These are phyloP conservation scores for Drosophila fulvimacula DNA, from an alignment of 2,888 invertebrate genomes.

Conservation along the genomic window DNA sequence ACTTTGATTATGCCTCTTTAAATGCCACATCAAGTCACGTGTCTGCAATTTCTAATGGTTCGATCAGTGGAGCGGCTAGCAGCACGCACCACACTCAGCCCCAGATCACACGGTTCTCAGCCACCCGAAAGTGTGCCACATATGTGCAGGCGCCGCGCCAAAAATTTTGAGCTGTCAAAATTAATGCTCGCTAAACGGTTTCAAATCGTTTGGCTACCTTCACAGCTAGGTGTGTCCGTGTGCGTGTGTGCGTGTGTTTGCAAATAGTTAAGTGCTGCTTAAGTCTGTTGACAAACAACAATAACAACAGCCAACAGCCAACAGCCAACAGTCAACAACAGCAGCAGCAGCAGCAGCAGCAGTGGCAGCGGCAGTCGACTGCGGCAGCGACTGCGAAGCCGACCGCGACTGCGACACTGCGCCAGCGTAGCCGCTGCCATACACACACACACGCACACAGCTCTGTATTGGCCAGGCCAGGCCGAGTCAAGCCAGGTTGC, in stretches of 20 bases:
- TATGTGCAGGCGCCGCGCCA: constrained; percentile 24
- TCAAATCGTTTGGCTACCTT: constrained; percentile 26
- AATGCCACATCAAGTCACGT: constrained; percentile 61
- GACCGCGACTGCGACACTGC: constrained; percentile 9
- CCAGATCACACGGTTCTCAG: constrained; percentile 25
- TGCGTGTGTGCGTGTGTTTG: constrained; percentile 26
- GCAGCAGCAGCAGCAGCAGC: constrained; percentile 27
- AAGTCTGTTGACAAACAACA: constrained; percentile 68
- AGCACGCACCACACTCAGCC: constrained; percentile 52
- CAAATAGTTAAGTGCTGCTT: constrained; percentile 64
- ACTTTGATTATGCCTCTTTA: constrained; percentile 39
- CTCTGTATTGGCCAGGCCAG: constrained; percentile 7
- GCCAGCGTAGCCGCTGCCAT: constrained; percentile 1
- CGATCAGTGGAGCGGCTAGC: constrained; percentile 46
- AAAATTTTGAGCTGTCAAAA: constrained; percentile 42
- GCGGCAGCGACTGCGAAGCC: constrained; percentile 20
- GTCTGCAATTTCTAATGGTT: constrained; percentile 69
- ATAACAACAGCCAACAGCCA: constrained; percentile 34
- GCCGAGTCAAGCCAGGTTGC: constrained; percentile 48
- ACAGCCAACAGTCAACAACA: too few relatives aligned
- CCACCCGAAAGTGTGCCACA: constrained; percentile 47
- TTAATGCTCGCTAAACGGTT: constrained; percentile 27
- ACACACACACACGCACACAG: constrained; percentile 11
- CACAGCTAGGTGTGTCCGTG: constrained; percentile 27
- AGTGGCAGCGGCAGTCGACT: too few relatives aligned